Conservation (phyloP, 2,888 invertebrate species). For the Apotomis turbidana region DNA sequence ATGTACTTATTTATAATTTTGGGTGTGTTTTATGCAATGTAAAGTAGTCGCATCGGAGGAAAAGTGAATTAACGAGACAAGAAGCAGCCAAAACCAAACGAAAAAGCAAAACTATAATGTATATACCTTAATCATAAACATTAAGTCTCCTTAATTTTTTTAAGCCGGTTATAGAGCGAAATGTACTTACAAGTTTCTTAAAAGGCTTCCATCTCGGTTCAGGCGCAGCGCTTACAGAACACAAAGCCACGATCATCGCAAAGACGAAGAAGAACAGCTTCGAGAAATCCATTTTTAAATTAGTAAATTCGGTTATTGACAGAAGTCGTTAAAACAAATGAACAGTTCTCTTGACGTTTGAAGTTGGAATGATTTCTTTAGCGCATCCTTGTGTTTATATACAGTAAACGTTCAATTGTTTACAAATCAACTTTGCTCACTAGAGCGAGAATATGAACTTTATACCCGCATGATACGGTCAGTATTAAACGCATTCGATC, state of each 20-base stretch:
- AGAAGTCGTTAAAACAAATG: neutral
- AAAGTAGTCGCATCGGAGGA: too few species aligned
- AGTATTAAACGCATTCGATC: constrained; percentile 2
- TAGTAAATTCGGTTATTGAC: neutral
- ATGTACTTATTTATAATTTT: too few species aligned
- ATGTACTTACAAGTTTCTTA: constrained; percentile 41
- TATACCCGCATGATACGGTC: neutral
- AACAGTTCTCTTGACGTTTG: constrained; percentile 16
- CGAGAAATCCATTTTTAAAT: constrained; percentile 30
- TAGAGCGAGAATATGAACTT: neutral
- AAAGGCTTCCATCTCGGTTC: constrained; percentile 41
- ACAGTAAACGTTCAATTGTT: constrained; percentile 5
- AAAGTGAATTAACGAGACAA: too few species aligned
- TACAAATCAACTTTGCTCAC: neutral
- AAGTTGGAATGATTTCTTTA: constrained; percentile 30
- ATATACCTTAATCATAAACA: too few species aligned
- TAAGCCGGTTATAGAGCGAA: neutral
- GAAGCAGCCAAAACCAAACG: too few species aligned
- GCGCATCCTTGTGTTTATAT: constrained; percentile 21
- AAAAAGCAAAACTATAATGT: too few species aligned
- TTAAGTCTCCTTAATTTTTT: neutral
- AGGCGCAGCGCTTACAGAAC: constrained; percentile 33
- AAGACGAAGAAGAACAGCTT: constrained; percentile 35
- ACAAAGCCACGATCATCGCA: constrained; percentile 24
- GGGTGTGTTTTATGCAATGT: too few species aligned